Evolutionary conservation across 2,113 vertebrate species (phyloP), one percentile per base, ranked within the genome.

Genomic region (Dicrurus megarhynchus): DNA sequence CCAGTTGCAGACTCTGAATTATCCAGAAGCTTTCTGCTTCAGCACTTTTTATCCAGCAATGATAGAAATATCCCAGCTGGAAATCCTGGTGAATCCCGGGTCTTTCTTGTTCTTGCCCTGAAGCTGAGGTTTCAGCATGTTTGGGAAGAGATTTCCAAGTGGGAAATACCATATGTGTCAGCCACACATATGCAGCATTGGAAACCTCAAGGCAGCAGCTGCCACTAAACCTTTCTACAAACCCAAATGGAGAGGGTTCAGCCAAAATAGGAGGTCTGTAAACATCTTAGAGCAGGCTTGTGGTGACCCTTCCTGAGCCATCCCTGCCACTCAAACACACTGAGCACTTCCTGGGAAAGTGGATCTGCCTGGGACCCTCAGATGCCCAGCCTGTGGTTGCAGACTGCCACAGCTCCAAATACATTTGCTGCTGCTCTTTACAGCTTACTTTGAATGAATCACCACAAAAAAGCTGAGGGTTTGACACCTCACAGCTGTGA

Each of bases 401-500:
- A 75, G 47, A 39, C 35, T 64, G 47, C 32, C 67, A 30, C 47
- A 87, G 55, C 80, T 81, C 67, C 68, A 42, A 16, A 5, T 12
- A 2, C 3, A 53, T 47, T 76, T 82, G 22, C 37, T 73, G 61
- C 26, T 80, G 41, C 32, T 73, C 67, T 61, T 67, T 74, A 56
- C 1, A 3, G 27, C 57, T 88, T 50, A 13, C 41, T 87, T 49
- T 30, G 41, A 65, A 64, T 61, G 37, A 89, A 59, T 68, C 63
- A 56, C 55, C 61, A 47, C 56, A 35, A 33, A 89, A 93, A 67
- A 63, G 18, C 47, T 42, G 39, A 76, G 33, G 7, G 57, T 68
- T 87, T 82, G 69, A 65, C 87, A 90, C 37, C 75, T 93, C 67
- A 68, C 88, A 82, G 59, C 82, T 92, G 53, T 50, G 61, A 93